Conservation (phyloP, 1,140 invertebrate genomes). For the Caenorhabditis remanei region DNA sequence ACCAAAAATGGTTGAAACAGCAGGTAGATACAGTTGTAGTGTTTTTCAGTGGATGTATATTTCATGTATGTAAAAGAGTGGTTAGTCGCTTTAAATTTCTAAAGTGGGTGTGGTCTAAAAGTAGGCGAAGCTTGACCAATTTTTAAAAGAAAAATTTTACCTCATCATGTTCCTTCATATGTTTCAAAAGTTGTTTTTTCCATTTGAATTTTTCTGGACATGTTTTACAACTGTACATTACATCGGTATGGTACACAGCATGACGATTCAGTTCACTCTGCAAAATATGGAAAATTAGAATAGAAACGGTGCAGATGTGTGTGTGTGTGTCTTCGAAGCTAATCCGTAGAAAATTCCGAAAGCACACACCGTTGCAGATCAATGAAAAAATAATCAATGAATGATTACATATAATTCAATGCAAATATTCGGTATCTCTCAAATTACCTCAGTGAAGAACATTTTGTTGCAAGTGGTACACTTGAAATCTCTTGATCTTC, state of each 20-base stretch:
- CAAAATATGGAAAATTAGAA: conserved; percentile 59
- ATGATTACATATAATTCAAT: too few species aligned
- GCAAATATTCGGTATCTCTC: background rate
- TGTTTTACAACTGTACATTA: conserved; percentile 61
- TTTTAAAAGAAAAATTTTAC: background rate
- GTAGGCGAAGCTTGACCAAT: too few species aligned
- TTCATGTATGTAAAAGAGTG: too few species aligned
- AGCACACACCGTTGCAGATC: background rate
- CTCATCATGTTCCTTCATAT: conserved; percentile 64
- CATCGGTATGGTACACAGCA: conserved; percentile 58
- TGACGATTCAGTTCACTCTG: conserved; percentile 68
- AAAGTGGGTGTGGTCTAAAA: too few species aligned
- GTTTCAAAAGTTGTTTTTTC: conserved; percentile 68
- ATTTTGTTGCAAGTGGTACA: conserved; percentile 62
- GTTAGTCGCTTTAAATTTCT: too few species aligned
- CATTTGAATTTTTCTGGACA: conserved; percentile 67
- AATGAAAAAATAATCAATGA: background rate
- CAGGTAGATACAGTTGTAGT: too few species aligned
- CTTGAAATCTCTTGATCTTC: conserved; percentile 58
- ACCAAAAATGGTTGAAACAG: too few species aligned
- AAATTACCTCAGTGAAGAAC: conserved; percentile 55
- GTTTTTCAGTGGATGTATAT: too few species aligned
- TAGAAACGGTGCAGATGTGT: too few species aligned
- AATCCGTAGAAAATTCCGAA: too few species aligned
- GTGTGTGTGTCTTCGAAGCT: too few species aligned